These are phyloP conservation scores for Corythornis cristatus DNA, from an alignment of 2,113 vertebrate species.

Conservation along the genomic window DNA sequence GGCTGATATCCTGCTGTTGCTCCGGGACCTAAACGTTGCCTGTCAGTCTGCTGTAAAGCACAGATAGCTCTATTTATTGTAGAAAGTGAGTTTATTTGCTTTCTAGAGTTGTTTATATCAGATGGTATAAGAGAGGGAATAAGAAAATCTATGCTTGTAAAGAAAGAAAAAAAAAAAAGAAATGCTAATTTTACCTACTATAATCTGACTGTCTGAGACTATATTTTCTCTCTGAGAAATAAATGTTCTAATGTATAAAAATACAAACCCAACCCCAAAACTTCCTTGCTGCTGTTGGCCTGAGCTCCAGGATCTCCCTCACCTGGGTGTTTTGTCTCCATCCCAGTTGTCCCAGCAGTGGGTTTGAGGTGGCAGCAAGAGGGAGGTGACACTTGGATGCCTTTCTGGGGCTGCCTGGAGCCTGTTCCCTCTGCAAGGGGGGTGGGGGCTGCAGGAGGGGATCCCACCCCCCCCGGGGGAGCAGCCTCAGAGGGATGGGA, in stretches of 20 bases:
- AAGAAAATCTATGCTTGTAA: slow-evolving; percentile 91
- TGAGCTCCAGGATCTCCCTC: not conserved
- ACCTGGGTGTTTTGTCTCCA: not conserved
- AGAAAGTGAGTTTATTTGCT: slow-evolving; percentile 86
- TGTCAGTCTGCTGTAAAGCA: slow-evolving; percentile 82
- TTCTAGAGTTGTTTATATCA: slow-evolving; percentile 90
- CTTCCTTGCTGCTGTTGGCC: not conserved
- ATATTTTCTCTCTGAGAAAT: slow-evolving; percentile 95
- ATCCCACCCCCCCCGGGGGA: not conserved
- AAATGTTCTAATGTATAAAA: slow-evolving; percentile 85
- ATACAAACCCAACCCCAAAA: not conserved
- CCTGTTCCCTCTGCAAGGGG: no score
- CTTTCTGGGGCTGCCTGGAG: not conserved
- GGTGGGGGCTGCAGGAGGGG: not conserved
- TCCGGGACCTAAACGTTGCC: slow-evolving; percentile 68
- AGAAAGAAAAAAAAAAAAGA: slow-evolving; percentile 78
- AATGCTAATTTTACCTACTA: slow-evolving; percentile 91
- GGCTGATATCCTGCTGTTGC: slow-evolving; percentile 77
- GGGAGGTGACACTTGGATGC: not conserved
- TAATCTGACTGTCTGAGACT: slow-evolving; percentile 88
- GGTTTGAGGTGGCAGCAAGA: no score
- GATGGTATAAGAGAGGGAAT: slow-evolving; percentile 85
- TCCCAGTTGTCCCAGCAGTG: no score
- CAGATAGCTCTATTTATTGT: slow-evolving; percentile 94
- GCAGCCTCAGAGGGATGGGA: not conserved